phyloP scores from a whole-genome alignment of 2,888 invertebrate species.

The Anoncus sp. region DNA sequence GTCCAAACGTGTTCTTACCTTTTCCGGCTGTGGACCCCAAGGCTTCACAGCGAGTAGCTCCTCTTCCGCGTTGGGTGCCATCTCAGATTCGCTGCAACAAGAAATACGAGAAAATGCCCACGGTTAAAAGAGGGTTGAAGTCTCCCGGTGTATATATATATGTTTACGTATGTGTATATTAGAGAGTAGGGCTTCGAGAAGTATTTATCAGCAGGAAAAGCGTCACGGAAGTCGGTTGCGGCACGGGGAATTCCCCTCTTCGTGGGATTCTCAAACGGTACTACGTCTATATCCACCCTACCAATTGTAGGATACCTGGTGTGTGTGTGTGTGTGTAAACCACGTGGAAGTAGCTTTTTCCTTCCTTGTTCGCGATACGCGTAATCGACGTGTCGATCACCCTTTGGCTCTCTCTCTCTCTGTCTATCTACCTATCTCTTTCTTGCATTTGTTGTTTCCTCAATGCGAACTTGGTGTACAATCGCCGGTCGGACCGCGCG shows the following conservation, averaged over 20 bases:
- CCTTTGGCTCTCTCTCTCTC: conserved; percentile 41
- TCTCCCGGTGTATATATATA: conserved; percentile 4
- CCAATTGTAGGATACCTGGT: conserved; percentile 18
- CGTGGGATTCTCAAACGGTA: conserved; percentile 79
- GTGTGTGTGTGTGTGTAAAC: not conserved
- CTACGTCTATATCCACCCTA: conserved; percentile 70
- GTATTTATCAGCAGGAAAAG: conserved; percentile 33
- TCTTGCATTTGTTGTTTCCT: conserved; percentile 21
- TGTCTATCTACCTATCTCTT: not conserved
- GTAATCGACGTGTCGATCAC: conserved; percentile 66
- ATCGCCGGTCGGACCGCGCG: not conserved
- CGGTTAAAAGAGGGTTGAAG: conserved; percentile 48
- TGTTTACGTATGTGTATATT: not conserved
- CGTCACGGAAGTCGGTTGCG: conserved; percentile 55
- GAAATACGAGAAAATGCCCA: conserved; percentile 57
- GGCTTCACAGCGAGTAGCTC: conserved; percentile 80
- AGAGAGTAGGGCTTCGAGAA: conserved; percentile 19
- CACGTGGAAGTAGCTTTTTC: conserved; percentile 26
- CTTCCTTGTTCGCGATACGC: conserved; percentile 47
- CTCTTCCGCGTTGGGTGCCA: conserved; percentile 82
- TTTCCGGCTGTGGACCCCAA: conserved; percentile 79
- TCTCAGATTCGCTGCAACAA: conserved; percentile 81
- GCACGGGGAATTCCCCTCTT: conserved; percentile 56
- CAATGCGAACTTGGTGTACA: conserved; percentile 7
- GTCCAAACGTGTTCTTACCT: conserved; percentile 73